Evolutionary conservation across 2,797 vertebrate species (phyloP), one percentile per base, ranked within the genome.

Genomic region (Microchirus variegatus): DNA sequence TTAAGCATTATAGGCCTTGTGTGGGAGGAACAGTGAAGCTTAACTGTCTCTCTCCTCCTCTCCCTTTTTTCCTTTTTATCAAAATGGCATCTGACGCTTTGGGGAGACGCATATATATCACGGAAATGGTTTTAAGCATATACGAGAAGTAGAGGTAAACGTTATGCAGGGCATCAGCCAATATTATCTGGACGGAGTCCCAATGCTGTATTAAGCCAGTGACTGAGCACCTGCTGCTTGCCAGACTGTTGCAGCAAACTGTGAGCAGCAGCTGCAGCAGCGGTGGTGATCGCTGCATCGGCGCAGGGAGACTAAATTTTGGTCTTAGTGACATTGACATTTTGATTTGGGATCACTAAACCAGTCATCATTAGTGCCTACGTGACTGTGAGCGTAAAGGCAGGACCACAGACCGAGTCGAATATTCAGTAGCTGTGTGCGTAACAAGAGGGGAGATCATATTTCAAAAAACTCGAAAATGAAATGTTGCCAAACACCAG

Each of bases 171-270:
- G 51, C 70, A 72, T 76, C 56, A 70, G 87, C 85, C 83, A 89
- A 78, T 66, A 81, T 80, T 44, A 74, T 84, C 79, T 91, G 88
- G 89, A 89, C 59, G 18, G 60, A 80, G 77, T 90, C 84, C 86
- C 75, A 59, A 56, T 46, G 74, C 83, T 85, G 84, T 85, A 79
- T 88, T 83, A 80, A 83, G 75, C 76, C 73, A 72, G 85, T 84
- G 83, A 90, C 81, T 60, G 87, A 88, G 87, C 89, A 88, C 89
- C 90, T 91, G 90, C 87, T 90, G 89, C 90, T 87, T 85, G 87
- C 84, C 87, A 88, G 84, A 87, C 84, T 89, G 88, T 89, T 91
- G 90, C 90, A 83, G 87, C 78, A 88, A 84, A 87, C 75, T 75
- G 77, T 65, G 77, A 81, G 70, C 78, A 83, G 69, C 78, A 74